phyloP scores from a whole-genome alignment of 2,113 vertebrate species.

The Sinocyclocheilus rhinocerous region DNA sequence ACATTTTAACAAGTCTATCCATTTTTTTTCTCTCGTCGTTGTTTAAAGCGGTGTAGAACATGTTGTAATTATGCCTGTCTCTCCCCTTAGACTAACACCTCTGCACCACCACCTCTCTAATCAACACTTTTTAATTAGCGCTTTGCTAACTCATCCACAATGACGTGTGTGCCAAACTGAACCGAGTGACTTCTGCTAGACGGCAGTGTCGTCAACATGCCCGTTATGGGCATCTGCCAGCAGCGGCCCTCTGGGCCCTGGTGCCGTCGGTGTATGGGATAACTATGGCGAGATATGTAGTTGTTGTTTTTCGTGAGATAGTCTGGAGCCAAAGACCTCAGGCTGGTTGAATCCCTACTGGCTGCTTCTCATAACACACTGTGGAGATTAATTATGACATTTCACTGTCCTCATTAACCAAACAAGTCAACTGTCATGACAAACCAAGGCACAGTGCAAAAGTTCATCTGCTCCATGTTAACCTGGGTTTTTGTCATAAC shows the following conservation, averaged over 20 bases:
- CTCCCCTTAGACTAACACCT: slow-evolving; percentile 48
- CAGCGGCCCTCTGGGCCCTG: slow-evolving; percentile 6
- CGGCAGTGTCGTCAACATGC: slow-evolving; percentile 13
- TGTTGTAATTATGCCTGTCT: slow-evolving; percentile 43
- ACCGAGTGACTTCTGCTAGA: slow-evolving; percentile 31
- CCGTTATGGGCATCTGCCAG: slow-evolving; percentile 33
- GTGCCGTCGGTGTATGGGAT: neutral
- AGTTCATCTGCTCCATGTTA: neutral
- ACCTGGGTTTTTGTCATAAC: too few relatives aligned
- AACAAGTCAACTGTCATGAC: neutral
- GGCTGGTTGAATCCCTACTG: neutral
- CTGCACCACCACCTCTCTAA: slow-evolving; percentile 38
- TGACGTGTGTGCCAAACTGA: slow-evolving; percentile 19
- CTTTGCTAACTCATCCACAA: slow-evolving; percentile 35
- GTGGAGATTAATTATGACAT: slow-evolving; percentile 6
- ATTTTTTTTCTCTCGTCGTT: neutral
- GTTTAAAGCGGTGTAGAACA: slow-evolving; percentile 42
- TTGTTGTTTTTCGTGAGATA: neutral
- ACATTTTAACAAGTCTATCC: slow-evolving; percentile 19
- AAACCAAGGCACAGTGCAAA: neutral
- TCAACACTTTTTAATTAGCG: slow-evolving; percentile 58
- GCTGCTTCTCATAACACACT: neutral
- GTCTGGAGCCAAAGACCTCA: neutral
- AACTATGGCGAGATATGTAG: neutral
- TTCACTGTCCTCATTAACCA: slow-evolving; percentile 2